These are phyloP conservation scores for Brachionus asplanchnoidis DNA, from an alignment of 1,140 invertebrate species.

Conservation along the genomic window DNA sequence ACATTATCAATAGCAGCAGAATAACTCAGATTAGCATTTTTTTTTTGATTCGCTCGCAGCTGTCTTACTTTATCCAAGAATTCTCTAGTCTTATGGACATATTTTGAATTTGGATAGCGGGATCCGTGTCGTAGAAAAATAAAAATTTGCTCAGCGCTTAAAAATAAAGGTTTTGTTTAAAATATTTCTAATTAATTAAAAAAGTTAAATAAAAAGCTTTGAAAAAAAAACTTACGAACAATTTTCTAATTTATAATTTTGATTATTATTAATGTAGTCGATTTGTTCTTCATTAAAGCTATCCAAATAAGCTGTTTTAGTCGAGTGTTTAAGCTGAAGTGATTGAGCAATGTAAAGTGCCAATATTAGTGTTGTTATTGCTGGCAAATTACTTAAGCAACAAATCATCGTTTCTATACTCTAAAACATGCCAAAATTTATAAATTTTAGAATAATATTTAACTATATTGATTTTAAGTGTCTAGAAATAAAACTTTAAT, in stretches of 20 bases:
- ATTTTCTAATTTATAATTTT: constrained; percentile 35
- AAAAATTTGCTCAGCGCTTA: constrained; percentile 1
- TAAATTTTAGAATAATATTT: background rate
- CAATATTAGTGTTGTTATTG: constrained; percentile 7
- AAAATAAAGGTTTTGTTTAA: constrained; percentile 7
- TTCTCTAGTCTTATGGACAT: background rate
- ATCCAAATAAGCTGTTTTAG: constrained; percentile 38
- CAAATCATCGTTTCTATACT: constrained; percentile 9
- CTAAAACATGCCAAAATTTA: background rate
- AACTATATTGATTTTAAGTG: constrained; percentile 6
- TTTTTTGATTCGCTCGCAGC: background rate
- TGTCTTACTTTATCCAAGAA: background rate
- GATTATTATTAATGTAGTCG: background rate
- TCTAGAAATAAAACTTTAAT: background rate
- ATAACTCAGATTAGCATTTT: background rate
- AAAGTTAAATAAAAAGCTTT: background rate
- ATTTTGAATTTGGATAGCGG: constrained; percentile 28
- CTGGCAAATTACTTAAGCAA: constrained; percentile 3
- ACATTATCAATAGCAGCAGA: background rate
- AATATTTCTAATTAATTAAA: background rate
- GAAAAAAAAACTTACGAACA: constrained; percentile 16
- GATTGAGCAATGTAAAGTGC: background rate
- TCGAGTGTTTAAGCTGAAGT: constrained; percentile 21
- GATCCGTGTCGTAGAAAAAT: constrained; percentile 39
- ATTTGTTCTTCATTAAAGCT: constrained; percentile 37